Evolutionary conservation across 2,888 invertebrate genomes (phyloP).

Genomic region (Mythimna loreyi): DNA sequence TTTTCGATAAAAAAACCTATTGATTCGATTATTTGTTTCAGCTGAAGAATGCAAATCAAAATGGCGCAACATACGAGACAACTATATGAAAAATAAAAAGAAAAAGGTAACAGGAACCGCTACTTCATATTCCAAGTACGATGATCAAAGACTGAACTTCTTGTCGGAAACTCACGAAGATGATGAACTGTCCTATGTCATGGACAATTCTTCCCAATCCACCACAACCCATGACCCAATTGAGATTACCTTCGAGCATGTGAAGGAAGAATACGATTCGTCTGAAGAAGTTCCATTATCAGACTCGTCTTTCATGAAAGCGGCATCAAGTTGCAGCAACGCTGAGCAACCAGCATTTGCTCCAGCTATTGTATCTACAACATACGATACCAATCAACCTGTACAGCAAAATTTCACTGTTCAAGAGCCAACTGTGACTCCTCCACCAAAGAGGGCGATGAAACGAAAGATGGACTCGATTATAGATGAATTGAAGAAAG

Average conservation of each 20-base stretch:
- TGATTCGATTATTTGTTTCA: slow-evolving; percentile 32
- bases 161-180: slow-evolving; percentile 37
- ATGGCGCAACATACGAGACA: slow-evolving; percentile 56
- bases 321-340: background rate
- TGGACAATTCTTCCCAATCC: slow-evolving; percentile 7
- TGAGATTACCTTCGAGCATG: slow-evolving; percentile 15
- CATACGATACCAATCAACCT: slow-evolving; percentile 20
- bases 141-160: slow-evolving; percentile 46
- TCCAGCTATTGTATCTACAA: slow-evolving; percentile 2
- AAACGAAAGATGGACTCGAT: slow-evolving; percentile 49
- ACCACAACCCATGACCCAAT: slow-evolving; percentile 15
- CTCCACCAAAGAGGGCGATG: slow-evolving; percentile 30
- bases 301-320: slow-evolving; percentile 17
- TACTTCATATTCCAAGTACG: slow-evolving; percentile 39
- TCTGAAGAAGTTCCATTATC: slow-evolving; percentile 40
- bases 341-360: slow-evolving; percentile 12
- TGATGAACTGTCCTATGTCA: slow-evolving; percentile 10
- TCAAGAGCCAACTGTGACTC: slow-evolving; percentile 4
- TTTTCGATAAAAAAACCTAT: background rate
- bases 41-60: slow-evolving; percentile 56
- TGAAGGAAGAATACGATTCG: slow-evolving; percentile 46
- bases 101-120: slow-evolving; percentile 37
- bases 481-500: slow-evolving; percentile 44
- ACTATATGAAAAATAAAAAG: slow-evolving; percentile 50
- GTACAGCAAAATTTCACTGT: background rate